These are phyloP conservation scores for Plotosus lineatus DNA, from an alignment of 2,113 vertebrate species.

Conservation along the genomic window DNA sequence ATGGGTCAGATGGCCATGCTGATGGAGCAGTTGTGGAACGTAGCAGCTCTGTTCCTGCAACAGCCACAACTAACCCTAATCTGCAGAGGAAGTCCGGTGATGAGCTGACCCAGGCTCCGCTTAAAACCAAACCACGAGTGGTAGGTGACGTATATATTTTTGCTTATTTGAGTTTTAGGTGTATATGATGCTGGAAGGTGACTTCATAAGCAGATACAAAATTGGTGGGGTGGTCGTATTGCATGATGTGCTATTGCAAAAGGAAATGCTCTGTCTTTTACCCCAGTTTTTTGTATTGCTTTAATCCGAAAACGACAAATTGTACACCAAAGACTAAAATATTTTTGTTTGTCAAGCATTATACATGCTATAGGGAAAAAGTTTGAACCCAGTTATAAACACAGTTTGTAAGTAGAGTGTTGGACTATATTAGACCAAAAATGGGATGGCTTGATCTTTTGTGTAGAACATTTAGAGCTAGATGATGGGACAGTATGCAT, in stretches of 20 bases:
- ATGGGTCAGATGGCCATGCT: constrained; percentile 57
- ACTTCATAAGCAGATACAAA: background rate
- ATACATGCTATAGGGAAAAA: background rate
- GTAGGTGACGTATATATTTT: constrained; percentile 76
- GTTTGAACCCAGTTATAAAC: background rate
- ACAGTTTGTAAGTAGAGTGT: constrained; percentile 7
- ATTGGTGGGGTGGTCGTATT: constrained; percentile 11
- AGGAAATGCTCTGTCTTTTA: background rate
- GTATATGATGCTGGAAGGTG: background rate
- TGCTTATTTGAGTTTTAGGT: constrained; percentile 5
- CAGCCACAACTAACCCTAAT: constrained; percentile 66
- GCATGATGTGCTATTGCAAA: constrained; percentile 13
- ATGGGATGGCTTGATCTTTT: constrained; percentile 10
- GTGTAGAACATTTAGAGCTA: constrained; percentile 3
- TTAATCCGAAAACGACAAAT: constrained; percentile 13
- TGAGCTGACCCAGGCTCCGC: constrained; percentile 66
- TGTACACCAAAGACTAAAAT: background rate
- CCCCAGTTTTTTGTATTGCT: background rate
- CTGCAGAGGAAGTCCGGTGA: constrained; percentile 69
- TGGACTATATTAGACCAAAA: constrained; percentile 11
- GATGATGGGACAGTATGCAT: constrained; percentile 1
- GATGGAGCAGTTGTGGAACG: constrained; percentile 63
- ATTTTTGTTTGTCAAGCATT: background rate
- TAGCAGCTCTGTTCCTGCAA: constrained; percentile 63
- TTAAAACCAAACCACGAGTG: constrained; percentile 89